These are phyloP conservation scores for Rambutsinella grinnellia DNA, from an alignment of 2,888 invertebrate genomes.

Conservation along the genomic window DNA sequence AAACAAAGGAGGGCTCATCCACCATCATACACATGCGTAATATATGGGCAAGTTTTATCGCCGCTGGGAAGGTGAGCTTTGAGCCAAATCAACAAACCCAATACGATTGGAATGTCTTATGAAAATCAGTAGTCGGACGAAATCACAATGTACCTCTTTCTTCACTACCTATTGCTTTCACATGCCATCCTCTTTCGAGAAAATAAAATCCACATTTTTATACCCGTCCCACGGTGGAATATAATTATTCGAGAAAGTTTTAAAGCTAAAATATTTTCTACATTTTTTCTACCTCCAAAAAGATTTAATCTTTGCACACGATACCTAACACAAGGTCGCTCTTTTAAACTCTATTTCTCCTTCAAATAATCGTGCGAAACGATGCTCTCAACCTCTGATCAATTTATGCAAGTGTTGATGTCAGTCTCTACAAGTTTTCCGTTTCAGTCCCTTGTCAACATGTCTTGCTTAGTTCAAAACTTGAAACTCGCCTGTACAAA, in stretches of 20 bases:
- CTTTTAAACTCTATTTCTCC: neutral
- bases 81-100: no score
- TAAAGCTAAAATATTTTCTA: neutral
- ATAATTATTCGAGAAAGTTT: neutral
- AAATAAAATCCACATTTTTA: neutral
- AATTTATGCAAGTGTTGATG: constrained; percentile 29
- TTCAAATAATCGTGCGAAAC: constrained; percentile 47
- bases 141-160: neutral
- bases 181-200: neutral
- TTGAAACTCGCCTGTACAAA: no score
- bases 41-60: constrained; percentile 36
- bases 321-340: constrained; percentile 14
- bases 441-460: neutral
- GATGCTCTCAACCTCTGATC: constrained; percentile 31
- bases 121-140: neutral
- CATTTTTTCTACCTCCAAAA: constrained; percentile 7
- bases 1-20: neutral
- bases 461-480: no score
- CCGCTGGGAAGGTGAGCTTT: constrained; percentile 35
- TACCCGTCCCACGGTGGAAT: constrained; percentile 8
- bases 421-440: neutral
- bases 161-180: constrained; percentile 54
- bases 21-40: constrained; percentile 39
- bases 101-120: neutral
- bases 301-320: constrained; percentile 22